Conservation (phyloP, 1,140 invertebrate genomes). For the Trachymyrmex septentrionalis region DNA sequence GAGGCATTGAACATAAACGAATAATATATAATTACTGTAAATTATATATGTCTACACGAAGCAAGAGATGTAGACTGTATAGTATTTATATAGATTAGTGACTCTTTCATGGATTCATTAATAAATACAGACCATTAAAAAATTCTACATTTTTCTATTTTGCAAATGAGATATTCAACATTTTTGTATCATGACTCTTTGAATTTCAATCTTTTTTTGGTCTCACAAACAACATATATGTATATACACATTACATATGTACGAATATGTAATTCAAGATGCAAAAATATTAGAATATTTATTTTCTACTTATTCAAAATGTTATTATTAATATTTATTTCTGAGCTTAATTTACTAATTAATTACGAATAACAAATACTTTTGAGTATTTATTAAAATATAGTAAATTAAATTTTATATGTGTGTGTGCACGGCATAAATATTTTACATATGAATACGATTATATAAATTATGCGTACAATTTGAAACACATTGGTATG, state of each 20-base stretch:
- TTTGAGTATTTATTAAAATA: background rate
- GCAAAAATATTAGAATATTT: background rate
- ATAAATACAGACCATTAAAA: background rate
- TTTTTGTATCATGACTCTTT: background rate
- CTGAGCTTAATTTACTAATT: background rate
- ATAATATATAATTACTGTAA: background rate
- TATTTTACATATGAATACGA: conserved; percentile 75
- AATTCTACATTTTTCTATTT: background rate
- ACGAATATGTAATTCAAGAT: background rate
- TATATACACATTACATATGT: no score
- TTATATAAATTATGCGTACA: background rate
- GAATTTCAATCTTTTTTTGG: no score
- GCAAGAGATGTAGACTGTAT: background rate
- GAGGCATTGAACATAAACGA: no score
- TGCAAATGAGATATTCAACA: background rate
- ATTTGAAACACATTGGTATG: background rate
- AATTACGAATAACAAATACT: background rate
- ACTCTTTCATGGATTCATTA: background rate
- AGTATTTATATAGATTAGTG: background rate
- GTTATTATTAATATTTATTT: conserved; percentile 1
- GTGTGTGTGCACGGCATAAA: background rate
- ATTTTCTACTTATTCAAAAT: background rate
- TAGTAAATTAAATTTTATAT: background rate
- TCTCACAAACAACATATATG: no score
- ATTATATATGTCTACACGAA: background rate